Percentiles rank a stretch among this genome's conserved stretches.
Evolutionary conservation across 2,888 invertebrate genomes (phyloP).

Genomic region (Sarcophaga subvicina): DNA sequence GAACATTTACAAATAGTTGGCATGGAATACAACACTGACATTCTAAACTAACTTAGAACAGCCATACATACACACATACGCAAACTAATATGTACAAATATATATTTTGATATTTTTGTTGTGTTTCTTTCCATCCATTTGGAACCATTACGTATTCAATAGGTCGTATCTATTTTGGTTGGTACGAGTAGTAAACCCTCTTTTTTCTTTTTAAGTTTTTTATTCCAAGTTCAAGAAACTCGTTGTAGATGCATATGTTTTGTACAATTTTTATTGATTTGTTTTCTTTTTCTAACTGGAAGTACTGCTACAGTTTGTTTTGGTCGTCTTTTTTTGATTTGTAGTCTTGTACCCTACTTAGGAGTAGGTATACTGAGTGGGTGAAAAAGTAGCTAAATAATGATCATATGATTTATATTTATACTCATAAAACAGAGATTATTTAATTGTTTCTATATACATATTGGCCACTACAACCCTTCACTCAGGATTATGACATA

Average conservation of each 20-base stretch:
- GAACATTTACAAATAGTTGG: constrained; percentile 62
- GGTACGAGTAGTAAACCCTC: neutral
- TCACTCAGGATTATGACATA: too few species aligned
- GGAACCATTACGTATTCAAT: neutral
- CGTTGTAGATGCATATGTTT: constrained; percentile 17
- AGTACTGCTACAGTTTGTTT: neutral
- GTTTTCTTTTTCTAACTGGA: constrained; percentile 2
- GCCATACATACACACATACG: neutral
- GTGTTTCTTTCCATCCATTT: neutral
- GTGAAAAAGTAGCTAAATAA: neutral
- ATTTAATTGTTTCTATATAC: too few species aligned
- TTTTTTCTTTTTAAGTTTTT: constrained; percentile 28
- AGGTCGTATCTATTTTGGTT: neutral
- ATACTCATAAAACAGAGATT: too few species aligned
- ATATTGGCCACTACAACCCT: too few species aligned
- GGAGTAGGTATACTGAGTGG: neutral
- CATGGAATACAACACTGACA: constrained; percentile 50
- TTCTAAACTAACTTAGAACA: constrained; percentile 16
- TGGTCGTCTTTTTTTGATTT: constrained; percentile 13
- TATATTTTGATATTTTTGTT: neutral
- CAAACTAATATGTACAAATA: neutral
- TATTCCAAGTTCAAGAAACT: constrained; percentile 66
- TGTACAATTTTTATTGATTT: constrained; percentile 56
- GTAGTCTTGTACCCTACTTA: neutral
- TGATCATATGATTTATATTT: too few species aligned